phyloP scores from a whole-genome alignment of 2,888 invertebrate species.

The Leptinotarsa tumamoca region DNA sequence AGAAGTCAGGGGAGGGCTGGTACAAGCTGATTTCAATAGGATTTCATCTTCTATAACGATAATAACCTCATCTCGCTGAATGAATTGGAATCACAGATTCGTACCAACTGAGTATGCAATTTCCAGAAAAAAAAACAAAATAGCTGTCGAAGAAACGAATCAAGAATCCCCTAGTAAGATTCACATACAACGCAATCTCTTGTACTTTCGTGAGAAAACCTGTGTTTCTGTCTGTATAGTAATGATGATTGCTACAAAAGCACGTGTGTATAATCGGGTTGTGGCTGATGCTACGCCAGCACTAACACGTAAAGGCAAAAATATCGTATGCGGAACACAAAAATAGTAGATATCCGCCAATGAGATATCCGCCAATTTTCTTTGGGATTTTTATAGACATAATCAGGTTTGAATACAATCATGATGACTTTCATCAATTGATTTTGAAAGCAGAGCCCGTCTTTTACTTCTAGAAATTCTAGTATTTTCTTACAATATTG shows the following conservation, averaged over 20 bases:
- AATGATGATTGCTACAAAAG: conserved; percentile 55
- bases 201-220: conserved; percentile 61
- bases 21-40: no score
- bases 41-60: no score
- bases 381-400: no score
- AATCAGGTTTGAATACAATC: no score
- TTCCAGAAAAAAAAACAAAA: conserved; percentile 7
- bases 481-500: no score
- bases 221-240: conserved; percentile 59
- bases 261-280: conserved; percentile 46
- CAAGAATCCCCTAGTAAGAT: conserved; percentile 39
- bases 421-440: no score
- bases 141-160: neutral
- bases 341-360: no score
- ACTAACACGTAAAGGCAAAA: neutral
- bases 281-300: neutral
- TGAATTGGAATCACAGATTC: neutral
- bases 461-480: no score
- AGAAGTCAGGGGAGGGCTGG: no score
- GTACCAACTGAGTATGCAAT: neutral
- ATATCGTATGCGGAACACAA: no score
- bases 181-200: conserved; percentile 51
- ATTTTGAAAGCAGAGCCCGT: no score
- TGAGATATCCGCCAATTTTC: no score
- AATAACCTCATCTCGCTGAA: neutral